Base-by-base conservation (phyloP, 2,888 invertebrate genomes). In the Metellina segmentata region DNA sequence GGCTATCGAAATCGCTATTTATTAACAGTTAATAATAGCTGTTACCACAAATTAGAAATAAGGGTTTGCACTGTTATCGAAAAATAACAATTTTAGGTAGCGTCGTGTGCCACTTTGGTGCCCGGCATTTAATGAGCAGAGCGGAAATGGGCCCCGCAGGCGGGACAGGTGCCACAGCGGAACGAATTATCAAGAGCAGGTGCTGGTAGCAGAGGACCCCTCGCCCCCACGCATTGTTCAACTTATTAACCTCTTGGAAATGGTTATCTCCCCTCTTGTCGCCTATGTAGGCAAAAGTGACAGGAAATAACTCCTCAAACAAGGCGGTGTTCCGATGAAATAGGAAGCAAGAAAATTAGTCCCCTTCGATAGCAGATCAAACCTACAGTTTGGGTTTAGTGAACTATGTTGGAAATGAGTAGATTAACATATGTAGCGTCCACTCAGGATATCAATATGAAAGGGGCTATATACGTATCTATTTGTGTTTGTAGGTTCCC, bases 141-240 rank as follows among this genome's bases (percentile, higher is more conserved):
- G 86, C 71, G 86, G 86, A 86, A 86, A 86, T 71, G 51, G 51
- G 52, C 79, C 77, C 86, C 71, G 78, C 78, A 71, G 86, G 79
- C 48, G 78, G 71, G 79, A 78, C 86, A 86, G 86, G 86, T 86
- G 78, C 86, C 86, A 71, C 78, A 20, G 49, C 51, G 51, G 70
- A 72, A 83, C 72, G 53, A 83, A 83, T 52, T 72, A 83, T 71
- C 78, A 49, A 49, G 78, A 71, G 86, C 86, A 86, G 86, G 86
- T 86, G 86, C 70, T 86, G 70, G 83, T 61, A 72, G 81, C 69
- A 13, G 16, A 61, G 61, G 61, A 48, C 52, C 53, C 85, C 72
- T 85, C 85, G 79, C 78, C 78, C 85, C 86, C 86, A 86, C 86
- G 9, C 86, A 51, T 86, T 86, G 86, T 86, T 86, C 70, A n/a